phyloP scores from a whole-genome alignment of 2,888 invertebrate genomes.

The Baronia brevicornis region DNA sequence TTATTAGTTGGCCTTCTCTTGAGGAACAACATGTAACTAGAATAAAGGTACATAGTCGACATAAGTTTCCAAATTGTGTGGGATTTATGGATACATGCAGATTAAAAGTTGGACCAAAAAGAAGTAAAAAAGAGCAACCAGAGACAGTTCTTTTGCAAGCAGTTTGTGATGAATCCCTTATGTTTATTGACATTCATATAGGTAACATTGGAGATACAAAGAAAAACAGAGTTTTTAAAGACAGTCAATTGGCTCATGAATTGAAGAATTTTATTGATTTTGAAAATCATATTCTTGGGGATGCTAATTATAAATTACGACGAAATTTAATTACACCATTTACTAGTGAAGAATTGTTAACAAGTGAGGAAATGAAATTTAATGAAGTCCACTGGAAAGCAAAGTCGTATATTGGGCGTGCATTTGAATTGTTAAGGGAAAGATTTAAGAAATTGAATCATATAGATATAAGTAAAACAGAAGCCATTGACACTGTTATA shows the following conservation, averaged over 20 bases:
- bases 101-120: conserved; percentile 50
- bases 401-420: conserved; percentile 49
- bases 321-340: conserved; percentile 61
- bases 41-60: conserved; percentile 54
- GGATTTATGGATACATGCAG: conserved; percentile 60
- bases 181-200: conserved; percentile 55
- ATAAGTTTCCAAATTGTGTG: conserved; percentile 63
- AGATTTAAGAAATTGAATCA: conserved; percentile 55
- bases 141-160: conserved; percentile 56
- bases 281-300: conserved; percentile 62
- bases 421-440: conserved; percentile 55
- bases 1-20: conserved; percentile 57
- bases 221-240: conserved; percentile 53
- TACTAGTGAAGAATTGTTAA: conserved; percentile 53
- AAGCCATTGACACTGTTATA: conserved; percentile 44
- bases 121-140: conserved; percentile 36
- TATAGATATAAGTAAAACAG: conserved; percentile 45
- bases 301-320: conserved; percentile 51
- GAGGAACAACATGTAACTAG: conserved; percentile 63
- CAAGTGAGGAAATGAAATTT: conserved; percentile 64
- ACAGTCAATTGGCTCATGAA: conserved; percentile 45
- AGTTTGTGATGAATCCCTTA: conserved; percentile 60
- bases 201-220: conserved; percentile 47
- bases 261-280: conserved; percentile 54
- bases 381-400: conserved; percentile 63